A percentile compares a stretch with the other conserved stretches of the same genome.
Conservation (phyloP, 2,113 vertebrate species). For the Alligator mississippiensis region DNA sequence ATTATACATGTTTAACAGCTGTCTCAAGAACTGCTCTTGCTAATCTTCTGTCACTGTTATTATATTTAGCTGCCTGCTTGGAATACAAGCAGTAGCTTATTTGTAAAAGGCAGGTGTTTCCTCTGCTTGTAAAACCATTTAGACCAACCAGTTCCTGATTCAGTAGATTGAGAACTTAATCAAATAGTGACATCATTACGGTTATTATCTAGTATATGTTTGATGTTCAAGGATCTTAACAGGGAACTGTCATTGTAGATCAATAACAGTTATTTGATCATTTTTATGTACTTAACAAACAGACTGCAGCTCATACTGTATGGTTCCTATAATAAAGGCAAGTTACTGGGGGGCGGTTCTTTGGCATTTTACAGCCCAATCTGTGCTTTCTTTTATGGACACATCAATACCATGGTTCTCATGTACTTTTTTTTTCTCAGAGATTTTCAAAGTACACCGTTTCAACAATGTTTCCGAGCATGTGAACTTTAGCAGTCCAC, state of each 20-base stretch:
- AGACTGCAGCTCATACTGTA: conserved; percentile 50
- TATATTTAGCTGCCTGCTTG: conserved; percentile 35
- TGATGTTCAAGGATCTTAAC: conserved; percentile 78
- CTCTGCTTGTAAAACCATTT: conserved; percentile 77
- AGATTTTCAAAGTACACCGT: conserved; percentile 4
- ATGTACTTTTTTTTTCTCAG: conserved; percentile 12
- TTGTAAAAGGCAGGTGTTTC: conserved; percentile 82
- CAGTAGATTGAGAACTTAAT: conserved; percentile 75
- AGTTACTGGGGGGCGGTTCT: not conserved
- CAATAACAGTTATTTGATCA: conserved; percentile 76
- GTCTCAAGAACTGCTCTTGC: not conserved
- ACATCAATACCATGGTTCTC: conserved; percentile 25
- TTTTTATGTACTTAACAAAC: conserved; percentile 55
- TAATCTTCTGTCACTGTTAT: conserved; percentile 46
- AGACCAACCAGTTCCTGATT: conserved; percentile 77
- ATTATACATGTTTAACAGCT: conserved; percentile 14
- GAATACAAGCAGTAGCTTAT: conserved; percentile 72
- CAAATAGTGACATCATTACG: conserved; percentile 70
- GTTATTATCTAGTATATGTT: conserved; percentile 76
- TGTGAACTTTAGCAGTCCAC: conserved; percentile 13
- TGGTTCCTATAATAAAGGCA: conserved; percentile 15
- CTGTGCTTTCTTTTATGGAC: conserved; percentile 12
- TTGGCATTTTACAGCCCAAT: conserved; percentile 41
- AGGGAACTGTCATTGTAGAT: conserved; percentile 71
- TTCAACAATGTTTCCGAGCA: not conserved